phyloP scores from a whole-genome alignment of 23 tunicate genomes.

The Corella eumyota region DNA sequence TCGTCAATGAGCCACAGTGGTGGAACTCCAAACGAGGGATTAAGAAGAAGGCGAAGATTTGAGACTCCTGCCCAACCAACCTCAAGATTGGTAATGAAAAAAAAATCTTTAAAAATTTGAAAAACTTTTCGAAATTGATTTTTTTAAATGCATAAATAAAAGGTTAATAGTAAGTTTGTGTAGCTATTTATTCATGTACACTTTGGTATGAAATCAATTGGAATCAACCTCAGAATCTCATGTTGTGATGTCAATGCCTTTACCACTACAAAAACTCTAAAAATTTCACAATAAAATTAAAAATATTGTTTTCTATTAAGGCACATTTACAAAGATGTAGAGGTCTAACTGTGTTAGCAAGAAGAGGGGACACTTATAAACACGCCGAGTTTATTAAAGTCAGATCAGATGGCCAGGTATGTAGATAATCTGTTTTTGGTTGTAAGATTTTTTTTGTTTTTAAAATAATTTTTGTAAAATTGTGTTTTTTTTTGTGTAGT shows the following conservation, averaged over 20 bases:
- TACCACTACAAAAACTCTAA: not conserved
- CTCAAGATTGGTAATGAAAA: constrained; percentile 26
- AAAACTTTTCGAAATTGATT: no score
- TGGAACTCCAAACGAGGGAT: constrained; percentile 11
- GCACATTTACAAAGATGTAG: constrained; percentile 69
- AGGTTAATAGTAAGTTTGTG: no score
- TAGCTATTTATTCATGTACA: not conserved
- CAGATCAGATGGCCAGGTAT: constrained; percentile 80
- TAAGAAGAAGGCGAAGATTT: constrained; percentile 11
- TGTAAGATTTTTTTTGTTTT: not conserved
- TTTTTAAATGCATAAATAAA: no score
- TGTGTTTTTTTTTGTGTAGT: not conserved
- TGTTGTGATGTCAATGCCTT: not conserved
- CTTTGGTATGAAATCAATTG: no score
- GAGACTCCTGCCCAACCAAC: constrained; percentile 39
- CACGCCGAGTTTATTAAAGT: constrained; percentile 73
- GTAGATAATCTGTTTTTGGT: not conserved
- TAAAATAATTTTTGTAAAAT: not conserved
- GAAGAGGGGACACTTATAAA: constrained; percentile 94
- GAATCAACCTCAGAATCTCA: not conserved
- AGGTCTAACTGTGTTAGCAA: constrained; percentile 80
- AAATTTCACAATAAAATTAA: not conserved
- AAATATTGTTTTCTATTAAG: constrained; percentile 5
- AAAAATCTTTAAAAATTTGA: no score
- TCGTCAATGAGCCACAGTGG: constrained; percentile 33